A percentile compares a stretch with the other conserved stretches of the same genome.
Evolutionary conservation across 1,140 invertebrate species (phyloP).

Genomic region (Drosophila lacertosa): DNA sequence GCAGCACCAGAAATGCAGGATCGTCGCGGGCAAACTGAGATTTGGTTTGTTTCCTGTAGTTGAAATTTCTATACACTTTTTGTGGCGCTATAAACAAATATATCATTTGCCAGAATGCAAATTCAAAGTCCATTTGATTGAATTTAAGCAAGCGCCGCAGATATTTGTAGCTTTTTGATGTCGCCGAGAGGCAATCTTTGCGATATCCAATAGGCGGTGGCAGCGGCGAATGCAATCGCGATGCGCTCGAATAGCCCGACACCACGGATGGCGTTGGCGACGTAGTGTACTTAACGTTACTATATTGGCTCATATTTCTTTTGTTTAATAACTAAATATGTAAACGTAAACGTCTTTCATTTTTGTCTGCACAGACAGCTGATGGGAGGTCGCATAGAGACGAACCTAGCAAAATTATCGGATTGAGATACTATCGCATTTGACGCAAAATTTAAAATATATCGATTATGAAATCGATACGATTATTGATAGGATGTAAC

Average conservation of each 20-base stretch:
- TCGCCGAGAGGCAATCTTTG: conserved; percentile 91
- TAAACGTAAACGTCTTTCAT: conserved; percentile 53
- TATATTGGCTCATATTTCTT: conserved; percentile 72
- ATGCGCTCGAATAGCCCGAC: conserved; percentile 83
- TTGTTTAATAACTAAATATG: conserved; percentile 46
- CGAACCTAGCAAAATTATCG: neutral
- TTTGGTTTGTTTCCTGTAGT: conserved; percentile 99
- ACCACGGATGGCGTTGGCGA: conserved; percentile 86
- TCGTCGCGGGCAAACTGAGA: conserved; percentile 99
- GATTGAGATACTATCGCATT: neutral
- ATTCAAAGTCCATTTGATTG: conserved; percentile 99
- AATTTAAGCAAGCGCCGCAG: conserved; percentile 95
- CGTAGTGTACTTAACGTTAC: conserved; percentile 88
- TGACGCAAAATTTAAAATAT: neutral
- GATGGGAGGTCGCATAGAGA: conserved; percentile 15
- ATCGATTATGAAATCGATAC: neutral
- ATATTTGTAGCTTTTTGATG: conserved; percentile 97
- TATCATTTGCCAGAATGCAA: conserved; percentile 99
- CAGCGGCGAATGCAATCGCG: conserved; percentile 85
- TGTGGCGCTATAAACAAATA: conserved; percentile 97
- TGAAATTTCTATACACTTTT: conserved; percentile 99
- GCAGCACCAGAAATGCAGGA: conserved; percentile 98
- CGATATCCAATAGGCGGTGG: conserved; percentile 87
- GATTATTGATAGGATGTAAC: neutral
- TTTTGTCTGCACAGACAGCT: conserved; percentile 50